phyloP scores from a whole-genome alignment of 2,113 vertebrate species.

The Orthonyx spaldingii region DNA sequence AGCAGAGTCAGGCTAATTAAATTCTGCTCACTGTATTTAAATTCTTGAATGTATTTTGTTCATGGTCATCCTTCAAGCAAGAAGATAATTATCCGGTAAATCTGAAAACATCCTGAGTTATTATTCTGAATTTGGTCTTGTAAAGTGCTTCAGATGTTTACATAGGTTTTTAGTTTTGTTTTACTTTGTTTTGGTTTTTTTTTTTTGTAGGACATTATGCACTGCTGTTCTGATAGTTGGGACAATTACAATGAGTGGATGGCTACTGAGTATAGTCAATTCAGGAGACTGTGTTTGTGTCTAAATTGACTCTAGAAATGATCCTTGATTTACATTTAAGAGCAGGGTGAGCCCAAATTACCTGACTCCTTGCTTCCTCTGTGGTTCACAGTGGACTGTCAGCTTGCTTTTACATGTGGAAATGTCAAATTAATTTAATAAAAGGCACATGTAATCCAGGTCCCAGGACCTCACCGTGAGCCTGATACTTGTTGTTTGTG shows the following conservation, averaged over 20 bases:
- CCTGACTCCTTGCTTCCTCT: not conserved
- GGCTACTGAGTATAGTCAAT: not conserved
- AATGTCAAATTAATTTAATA: not conserved
- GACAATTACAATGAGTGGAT: not conserved
- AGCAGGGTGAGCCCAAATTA: not conserved
- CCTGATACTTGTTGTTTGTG: not conserved
- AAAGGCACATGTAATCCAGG: not conserved
- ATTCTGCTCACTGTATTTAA: not conserved
- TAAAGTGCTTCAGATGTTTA: not conserved
- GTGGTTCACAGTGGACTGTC: not conserved
- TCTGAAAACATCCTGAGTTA: not conserved
- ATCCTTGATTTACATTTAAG: not conserved
- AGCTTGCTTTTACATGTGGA: not conserved
- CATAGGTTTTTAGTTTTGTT: not conserved
- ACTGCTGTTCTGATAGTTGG: not conserved
- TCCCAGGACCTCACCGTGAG: not conserved
- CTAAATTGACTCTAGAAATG: not conserved
- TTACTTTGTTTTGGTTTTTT: not conserved
- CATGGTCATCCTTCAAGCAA: not conserved
- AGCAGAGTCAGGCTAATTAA: not conserved
- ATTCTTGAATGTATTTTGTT: not conserved
- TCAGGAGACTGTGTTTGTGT: not conserved
- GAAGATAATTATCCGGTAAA: not conserved
- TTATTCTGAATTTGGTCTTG: not conserved
- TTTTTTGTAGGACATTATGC: not conserved